phyloP scores from a whole-genome alignment of 2,888 invertebrate genomes.

The Rhabditophanes sp. region DNA sequence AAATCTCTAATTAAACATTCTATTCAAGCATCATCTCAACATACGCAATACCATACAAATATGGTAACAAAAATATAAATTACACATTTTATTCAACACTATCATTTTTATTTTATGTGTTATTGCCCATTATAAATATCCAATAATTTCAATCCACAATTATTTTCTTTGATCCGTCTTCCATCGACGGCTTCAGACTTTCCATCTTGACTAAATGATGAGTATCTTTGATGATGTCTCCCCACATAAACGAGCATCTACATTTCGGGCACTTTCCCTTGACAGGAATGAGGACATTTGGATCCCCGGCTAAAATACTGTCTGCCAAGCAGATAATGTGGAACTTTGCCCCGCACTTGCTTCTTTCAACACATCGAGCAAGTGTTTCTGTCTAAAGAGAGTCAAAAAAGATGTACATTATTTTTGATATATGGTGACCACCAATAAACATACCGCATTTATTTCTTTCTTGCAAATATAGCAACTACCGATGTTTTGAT shows the following conservation, averaged over 20 bases:
- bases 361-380: slow-evolving; percentile 9
- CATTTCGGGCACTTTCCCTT: slow-evolving; percentile 22
- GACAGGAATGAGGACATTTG: slow-evolving; percentile 15
- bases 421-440: too few relatives aligned
- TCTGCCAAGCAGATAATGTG: slow-evolving; percentile 12
- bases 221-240: slow-evolving; percentile 35
- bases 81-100: too few relatives aligned
- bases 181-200: slow-evolving; percentile 12
- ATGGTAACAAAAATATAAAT: too few relatives aligned
- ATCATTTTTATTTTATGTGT: too few relatives aligned
- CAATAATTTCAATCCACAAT: slow-evolving; percentile 3
- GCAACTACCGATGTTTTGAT: slow-evolving; percentile 19
- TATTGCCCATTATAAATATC: too few relatives aligned
- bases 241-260: slow-evolving; percentile 22
- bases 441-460: slow-evolving; percentile 7
- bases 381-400: slow-evolving; percentile 9
- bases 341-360: slow-evolving; percentile 9
- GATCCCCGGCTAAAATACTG: slow-evolving; percentile 5
- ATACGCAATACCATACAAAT: too few relatives aligned
- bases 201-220: slow-evolving; percentile 14
- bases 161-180: slow-evolving; percentile 9
- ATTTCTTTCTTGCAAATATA: slow-evolving; percentile 19
- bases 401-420: slow-evolving; percentile 3
- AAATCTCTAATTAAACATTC: too few relatives aligned
- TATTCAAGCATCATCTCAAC: too few relatives aligned